Conservation (phyloP, 2,888 invertebrate genomes). For the Drosophila anomalata region DNA sequence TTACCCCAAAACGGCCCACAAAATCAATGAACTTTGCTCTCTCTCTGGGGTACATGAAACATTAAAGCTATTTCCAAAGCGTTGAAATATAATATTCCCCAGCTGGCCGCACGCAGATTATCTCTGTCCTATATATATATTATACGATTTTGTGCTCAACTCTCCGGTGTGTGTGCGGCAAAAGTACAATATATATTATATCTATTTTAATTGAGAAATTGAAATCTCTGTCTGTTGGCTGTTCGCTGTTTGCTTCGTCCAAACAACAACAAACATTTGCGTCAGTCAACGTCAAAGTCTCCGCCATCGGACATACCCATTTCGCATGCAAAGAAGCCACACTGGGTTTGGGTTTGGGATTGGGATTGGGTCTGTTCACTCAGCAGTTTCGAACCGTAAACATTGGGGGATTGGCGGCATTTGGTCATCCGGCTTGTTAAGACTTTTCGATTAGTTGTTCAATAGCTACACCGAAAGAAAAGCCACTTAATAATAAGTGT, state of each 20-base stretch:
- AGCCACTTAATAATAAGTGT: too few species aligned
- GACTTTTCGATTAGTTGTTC: constrained; percentile 55
- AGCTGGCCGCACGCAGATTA: constrained; percentile 20
- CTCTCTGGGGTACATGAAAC: background rate
- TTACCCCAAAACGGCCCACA: background rate
- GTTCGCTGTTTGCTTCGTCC: constrained; percentile 16
- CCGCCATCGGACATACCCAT: constrained; percentile 25
- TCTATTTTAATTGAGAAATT: constrained; percentile 55
- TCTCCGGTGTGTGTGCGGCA: background rate
- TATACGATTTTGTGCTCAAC: background rate
- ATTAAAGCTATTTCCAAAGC: constrained; percentile 7
- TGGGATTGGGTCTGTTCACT: constrained; percentile 9
- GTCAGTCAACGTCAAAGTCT: constrained; percentile 29
- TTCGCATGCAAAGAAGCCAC: constrained; percentile 45
- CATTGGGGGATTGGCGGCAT: constrained; percentile 32
- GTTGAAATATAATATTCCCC: constrained; percentile 29
- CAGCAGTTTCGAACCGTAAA: constrained; percentile 48
- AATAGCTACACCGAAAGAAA: background rate
- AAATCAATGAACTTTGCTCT: constrained; percentile 25
- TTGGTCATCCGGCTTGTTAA: constrained; percentile 28
- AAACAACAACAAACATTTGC: constrained; percentile 31
- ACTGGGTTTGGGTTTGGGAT: constrained; percentile 23
- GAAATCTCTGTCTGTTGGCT: constrained; percentile 29
- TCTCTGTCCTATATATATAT: background rate
- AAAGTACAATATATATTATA: constrained; percentile 17